A percentile compares a stretch with the other conserved stretches of the same genome.
Conservation (phyloP, 2,888 invertebrate species). For the Eupithecia dodoneata region DNA sequence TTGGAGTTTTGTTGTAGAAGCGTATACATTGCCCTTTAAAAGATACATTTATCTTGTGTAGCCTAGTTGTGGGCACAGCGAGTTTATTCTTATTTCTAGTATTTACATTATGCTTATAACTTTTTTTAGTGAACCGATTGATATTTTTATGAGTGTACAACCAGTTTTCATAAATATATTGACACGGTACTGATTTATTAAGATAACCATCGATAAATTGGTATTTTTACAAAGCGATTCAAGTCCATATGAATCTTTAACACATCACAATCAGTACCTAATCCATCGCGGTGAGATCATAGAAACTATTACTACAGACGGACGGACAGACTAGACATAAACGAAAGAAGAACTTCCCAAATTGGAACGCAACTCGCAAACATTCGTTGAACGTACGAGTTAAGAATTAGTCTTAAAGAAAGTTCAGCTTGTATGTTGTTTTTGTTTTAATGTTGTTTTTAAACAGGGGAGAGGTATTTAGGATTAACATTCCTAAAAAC, state of each 20-base stretch:
- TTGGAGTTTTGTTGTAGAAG: no score
- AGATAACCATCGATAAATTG: not conserved
- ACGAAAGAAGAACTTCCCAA: constrained; percentile 27
- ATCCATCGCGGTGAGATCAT: constrained; percentile 29
- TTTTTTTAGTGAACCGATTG: no score
- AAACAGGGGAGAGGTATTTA: not conserved
- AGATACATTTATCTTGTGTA: no score
- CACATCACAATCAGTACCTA: constrained; percentile 30
- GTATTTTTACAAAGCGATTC: not conserved
- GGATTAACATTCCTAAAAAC: not conserved
- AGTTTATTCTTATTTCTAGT: no score
- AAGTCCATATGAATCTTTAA: constrained; percentile 24
- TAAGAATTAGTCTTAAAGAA: constrained; percentile 46
- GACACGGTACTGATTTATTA: no score
- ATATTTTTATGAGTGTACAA: no score
- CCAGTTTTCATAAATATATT: no score
- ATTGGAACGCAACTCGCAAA: constrained; percentile 34
- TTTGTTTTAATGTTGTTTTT: constrained; percentile 30
- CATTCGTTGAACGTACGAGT: constrained; percentile 28
- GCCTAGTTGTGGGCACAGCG: no score
- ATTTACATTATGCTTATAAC: no score
- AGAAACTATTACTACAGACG: not conserved
- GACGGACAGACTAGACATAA: constrained; percentile 25
- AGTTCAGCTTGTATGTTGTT: constrained; percentile 2
- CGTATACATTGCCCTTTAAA: no score